Conservation (phyloP, 2,113 vertebrate species). For the Sylvia atricapilla region DNA sequence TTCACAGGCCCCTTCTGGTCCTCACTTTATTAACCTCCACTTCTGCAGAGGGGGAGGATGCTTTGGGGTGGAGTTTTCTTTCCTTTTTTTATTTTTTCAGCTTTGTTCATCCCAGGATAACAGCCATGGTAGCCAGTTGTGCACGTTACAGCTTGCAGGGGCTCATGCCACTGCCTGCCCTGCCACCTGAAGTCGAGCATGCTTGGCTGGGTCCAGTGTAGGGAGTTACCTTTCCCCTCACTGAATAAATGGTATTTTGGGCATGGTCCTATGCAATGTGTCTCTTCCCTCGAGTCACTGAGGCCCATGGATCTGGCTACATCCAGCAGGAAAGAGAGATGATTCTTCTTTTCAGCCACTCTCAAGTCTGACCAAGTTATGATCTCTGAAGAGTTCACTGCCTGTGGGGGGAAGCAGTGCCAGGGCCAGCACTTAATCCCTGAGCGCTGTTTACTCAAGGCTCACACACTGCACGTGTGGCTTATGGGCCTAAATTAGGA, state of each 20-base stretch:
- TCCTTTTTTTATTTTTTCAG: background rate
- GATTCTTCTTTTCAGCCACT: background rate
- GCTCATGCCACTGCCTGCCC: background rate
- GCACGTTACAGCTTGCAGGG: background rate
- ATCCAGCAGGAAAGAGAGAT: background rate
- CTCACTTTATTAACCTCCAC: background rate
- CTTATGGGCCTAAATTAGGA: background rate
- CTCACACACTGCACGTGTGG: background rate
- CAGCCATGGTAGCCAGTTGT: background rate
- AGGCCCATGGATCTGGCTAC: background rate
- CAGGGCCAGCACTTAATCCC: background rate
- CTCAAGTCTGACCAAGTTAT: background rate
- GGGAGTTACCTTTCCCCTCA: background rate
- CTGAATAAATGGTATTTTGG: background rate
- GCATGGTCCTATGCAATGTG: accelerated
- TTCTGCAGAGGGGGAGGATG: background rate
- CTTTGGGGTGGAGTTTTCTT: background rate
- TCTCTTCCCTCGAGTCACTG: background rate
- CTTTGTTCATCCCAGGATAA: background rate
- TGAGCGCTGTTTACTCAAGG: background rate
- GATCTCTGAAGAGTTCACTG: background rate
- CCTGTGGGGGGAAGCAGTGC: background rate
- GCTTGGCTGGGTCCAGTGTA: background rate
- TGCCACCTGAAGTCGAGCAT: background rate
- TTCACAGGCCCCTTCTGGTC: background rate